Base-by-base conservation (phyloP, 2,888 invertebrate species). In the Macrosiphum euphorbiae region DNA sequence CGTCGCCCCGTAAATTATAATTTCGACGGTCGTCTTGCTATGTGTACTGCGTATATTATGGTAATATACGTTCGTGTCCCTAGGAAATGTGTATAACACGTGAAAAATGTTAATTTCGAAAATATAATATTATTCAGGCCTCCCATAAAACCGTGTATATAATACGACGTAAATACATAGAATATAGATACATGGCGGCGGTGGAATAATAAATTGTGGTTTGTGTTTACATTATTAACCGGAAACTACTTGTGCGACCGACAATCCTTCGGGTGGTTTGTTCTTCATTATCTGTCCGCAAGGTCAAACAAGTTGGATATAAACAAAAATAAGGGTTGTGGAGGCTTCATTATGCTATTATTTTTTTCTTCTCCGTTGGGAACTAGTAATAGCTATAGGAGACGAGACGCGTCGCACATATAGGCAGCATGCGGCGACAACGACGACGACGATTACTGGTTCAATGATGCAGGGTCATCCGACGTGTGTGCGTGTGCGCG, bases 191-290 rank as follows among this genome's bases (percentile, higher is more conserved):
- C n/a, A 87, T n/a, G 61, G 84, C 26, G 58, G 58, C 58, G 44
- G n/a, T 28, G 28, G 85, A 28, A 85, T 85, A 55, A 91, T 91
- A 90, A 47, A 55, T 55, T 91, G 91, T 85, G 91, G 91, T 90
- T 47, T 55, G 44, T 90, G 94, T 92, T 92, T 92, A 92, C 84
- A 85, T 84, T 78, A 84, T 89, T 52, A 89, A 85, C 93, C 93
- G 93, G 89, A 93, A 93, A 93, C 93, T 85, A 58, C 89, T 93
- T 93, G 89, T 88, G 92, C 92, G 92, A 89, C 88, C 88, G 52
- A 26, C 55, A 85, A 85, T 61, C 24, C 44, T 78, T 78, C 78
- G 88, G 88, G 44, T 47, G 88, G 89, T 89, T 89, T 88, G 85
- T 93, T 89, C 89, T 92, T 92, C 92, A 92, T 92, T 92, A 92